Conservation (phyloP, 2,113 vertebrate species). For the Pedetes capensis region DNA sequence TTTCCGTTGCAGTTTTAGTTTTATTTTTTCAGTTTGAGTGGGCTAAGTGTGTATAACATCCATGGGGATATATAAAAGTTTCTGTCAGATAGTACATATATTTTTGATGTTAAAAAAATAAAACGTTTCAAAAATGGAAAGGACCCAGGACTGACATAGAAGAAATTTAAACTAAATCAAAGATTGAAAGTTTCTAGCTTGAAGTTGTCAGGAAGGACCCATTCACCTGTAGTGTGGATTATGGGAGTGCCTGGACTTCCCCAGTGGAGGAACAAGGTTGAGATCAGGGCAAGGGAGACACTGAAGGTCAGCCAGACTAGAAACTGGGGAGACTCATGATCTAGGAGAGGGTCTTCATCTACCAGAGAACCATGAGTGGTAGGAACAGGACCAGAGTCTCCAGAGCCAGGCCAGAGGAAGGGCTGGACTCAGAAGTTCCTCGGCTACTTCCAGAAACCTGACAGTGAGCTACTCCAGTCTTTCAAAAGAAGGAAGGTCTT, state of each 20-base stretch:
- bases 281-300: background rate
- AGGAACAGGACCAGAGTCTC: background rate
- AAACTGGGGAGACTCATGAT: background rate
- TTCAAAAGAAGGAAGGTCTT: background rate
- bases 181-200: background rate
- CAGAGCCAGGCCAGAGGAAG: background rate
- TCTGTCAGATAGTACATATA: background rate
- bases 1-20: background rate
- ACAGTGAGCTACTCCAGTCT: background rate
- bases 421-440: background rate
- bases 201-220: background rate
- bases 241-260: background rate
- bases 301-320: background rate
- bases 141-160: background rate
- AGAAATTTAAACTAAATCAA: conserved; percentile 4
- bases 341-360: background rate
- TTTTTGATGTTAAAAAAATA: background rate
- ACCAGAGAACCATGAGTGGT: background rate
- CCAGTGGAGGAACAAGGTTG: background rate
- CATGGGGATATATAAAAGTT: background rate
- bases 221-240: background rate
- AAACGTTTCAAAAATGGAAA: conserved; percentile 34
- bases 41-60: background rate
- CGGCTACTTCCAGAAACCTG: background rate
- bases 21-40: conserved; percentile 26